phyloP scores from a whole-genome alignment of 2,797 vertebrate genomes.

The Acanthurus leucopareius region DNA sequence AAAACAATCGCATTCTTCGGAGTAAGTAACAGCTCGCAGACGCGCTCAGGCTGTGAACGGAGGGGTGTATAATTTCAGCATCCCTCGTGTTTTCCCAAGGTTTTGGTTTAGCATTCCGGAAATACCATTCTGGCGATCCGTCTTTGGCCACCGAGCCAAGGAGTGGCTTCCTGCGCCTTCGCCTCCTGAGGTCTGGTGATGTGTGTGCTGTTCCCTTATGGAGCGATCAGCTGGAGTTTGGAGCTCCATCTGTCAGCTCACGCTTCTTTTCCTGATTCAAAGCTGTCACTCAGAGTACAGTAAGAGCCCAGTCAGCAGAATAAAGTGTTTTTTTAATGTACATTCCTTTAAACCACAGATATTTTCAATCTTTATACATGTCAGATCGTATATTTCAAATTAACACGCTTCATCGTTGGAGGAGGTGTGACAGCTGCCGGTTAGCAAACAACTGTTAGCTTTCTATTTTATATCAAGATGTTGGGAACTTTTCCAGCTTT shows the following conservation, averaged over 20 bases:
- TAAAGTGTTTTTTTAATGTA: no score
- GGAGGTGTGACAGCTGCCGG: no score
- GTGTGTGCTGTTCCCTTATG: conserved; percentile 40
- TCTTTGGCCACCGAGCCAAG: conserved; percentile 58
- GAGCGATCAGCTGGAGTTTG: conserved; percentile 51
- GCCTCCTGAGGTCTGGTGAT: conserved; percentile 45
- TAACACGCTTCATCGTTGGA: no score
- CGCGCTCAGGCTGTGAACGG: conserved; percentile 50
- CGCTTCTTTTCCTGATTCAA: conserved; percentile 37
- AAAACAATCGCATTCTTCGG: conserved; percentile 69
- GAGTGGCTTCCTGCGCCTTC: conserved; percentile 63
- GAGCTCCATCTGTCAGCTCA: conserved; percentile 45
- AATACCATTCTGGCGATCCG: conserved; percentile 73
- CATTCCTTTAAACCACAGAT: no score
- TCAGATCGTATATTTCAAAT: no score
- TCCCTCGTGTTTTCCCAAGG: conserved; percentile 67
- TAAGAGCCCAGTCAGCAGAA: no score
- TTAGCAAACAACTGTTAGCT: no score
- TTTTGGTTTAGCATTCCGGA: conserved; percentile 80
- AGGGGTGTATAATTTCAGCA: conserved; percentile 70
- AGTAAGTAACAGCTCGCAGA: conserved; percentile 71
- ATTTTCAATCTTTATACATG: no score
- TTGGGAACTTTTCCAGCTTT: no score
- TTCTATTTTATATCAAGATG: no score
- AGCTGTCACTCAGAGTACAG: conserved; percentile 27